A percentile compares a stretch with the other conserved stretches of the same genome.
phyloP scores from a whole-genome alignment of 2,888 invertebrate genomes.

The Meiosimyza decipiens region DNA sequence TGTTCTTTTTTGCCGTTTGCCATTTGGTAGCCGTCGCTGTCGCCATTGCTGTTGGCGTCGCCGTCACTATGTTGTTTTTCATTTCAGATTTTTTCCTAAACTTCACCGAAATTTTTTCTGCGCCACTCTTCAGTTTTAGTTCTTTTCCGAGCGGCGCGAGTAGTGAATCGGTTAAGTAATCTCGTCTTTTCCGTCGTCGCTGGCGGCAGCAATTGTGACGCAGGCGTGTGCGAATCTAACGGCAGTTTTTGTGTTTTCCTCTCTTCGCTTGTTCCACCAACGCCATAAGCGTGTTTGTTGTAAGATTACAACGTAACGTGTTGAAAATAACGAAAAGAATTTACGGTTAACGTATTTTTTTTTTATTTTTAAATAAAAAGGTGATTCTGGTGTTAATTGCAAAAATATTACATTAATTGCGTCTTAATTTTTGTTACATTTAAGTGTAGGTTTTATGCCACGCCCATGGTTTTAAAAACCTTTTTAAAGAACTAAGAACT shows the following conservation, averaged over 20 bases:
- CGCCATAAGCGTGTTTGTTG: too few relatives aligned
- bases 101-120: constrained; percentile 10
- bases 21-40: constrained; percentile 19
- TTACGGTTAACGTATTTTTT: too few relatives aligned
- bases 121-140: constrained; percentile 53
- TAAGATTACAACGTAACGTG: too few relatives aligned
- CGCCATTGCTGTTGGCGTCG: constrained; percentile 34
- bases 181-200: constrained; percentile 42
- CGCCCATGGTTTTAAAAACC: too few relatives aligned
- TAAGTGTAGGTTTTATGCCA: too few relatives aligned
- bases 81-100: neutral
- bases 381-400: too few relatives aligned
- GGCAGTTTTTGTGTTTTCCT: neutral
- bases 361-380: too few relatives aligned
- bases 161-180: constrained; percentile 57
- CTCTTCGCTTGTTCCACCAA: too few relatives aligned
- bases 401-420: too few relatives aligned
- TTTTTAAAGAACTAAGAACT: too few relatives aligned
- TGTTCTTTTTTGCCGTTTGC: constrained; percentile 35
- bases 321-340: too few relatives aligned
- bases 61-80: constrained; percentile 4
- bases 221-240: constrained; percentile 29
- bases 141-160: constrained; percentile 64
- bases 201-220: constrained; percentile 21
- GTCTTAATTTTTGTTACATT: too few relatives aligned